A percentile compares a stretch with the other conserved stretches of the same genome.
These are phyloP conservation scores for Zapus hudsonius DNA, from an alignment of 2,113 vertebrate species.

Conservation along the genomic window DNA sequence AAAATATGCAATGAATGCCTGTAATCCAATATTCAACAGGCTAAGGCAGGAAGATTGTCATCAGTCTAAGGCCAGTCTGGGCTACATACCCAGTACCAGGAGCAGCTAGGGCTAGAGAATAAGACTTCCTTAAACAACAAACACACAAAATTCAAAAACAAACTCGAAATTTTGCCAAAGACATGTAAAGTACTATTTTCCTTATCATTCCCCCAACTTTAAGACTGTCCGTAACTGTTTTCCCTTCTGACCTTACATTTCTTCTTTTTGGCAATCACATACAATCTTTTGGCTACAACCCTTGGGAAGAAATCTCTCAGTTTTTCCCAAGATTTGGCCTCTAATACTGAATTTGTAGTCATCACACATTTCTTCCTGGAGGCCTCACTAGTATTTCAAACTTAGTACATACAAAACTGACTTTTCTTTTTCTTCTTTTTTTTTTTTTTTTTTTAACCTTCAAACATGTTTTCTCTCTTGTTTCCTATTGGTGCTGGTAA, in stretches of 20 bases:
- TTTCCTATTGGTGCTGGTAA: slow-evolving; percentile 5
- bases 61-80: neutral
- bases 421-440: neutral
- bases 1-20: neutral
- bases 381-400: slow-evolving; percentile 9
- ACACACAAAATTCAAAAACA: neutral
- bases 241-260: neutral
- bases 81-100: neutral
- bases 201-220: slow-evolving; percentile 46
- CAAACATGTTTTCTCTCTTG: neutral
- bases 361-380: neutral
- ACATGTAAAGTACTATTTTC: neutral
- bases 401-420: neutral
- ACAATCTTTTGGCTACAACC: neutral
- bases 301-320: neutral
- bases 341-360: slow-evolving; percentile 13
- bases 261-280: slow-evolving; percentile 13
- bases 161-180: slow-evolving; percentile 13
- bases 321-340: neutral
- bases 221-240: neutral
- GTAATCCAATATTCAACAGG: neutral
- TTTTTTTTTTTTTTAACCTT: neutral
- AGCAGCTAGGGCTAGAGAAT: neutral
- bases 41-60: neutral
- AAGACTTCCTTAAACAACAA: neutral